Evolutionary conservation across 2,797 vertebrate genomes (phyloP).

Genomic region (Erethizon dorsatum): DNA sequence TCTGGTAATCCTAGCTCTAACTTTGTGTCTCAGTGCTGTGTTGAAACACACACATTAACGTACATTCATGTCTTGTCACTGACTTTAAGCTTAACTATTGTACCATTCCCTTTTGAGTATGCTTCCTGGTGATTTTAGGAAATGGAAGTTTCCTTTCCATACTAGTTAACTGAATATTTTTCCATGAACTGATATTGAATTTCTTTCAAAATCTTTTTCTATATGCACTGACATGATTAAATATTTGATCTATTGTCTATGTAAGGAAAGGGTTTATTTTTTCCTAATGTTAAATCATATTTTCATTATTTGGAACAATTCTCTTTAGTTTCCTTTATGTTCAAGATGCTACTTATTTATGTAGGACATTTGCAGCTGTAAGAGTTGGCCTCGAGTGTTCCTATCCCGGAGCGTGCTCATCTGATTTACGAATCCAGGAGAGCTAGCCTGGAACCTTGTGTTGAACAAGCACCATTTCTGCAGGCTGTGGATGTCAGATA

Average conservation of each 20-base stretch:
- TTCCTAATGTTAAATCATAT: not conserved
- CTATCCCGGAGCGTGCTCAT: not conserved
- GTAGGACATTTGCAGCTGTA: not conserved
- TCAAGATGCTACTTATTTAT: not conserved
- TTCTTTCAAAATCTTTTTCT: slow-evolving; percentile 16
- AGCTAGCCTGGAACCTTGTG: not conserved
- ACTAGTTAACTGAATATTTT: not conserved
- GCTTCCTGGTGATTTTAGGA: not conserved
- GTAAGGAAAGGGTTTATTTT: not conserved
- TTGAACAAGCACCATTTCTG: not conserved
- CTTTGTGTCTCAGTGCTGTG: not conserved
- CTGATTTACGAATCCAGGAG: not conserved
- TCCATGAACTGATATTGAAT: not conserved
- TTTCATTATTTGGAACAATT: not conserved
- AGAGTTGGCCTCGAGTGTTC: not conserved
- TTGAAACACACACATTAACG: not conserved
- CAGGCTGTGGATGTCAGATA: not conserved
- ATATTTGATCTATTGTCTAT: not conserved
- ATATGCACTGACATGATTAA: not conserved
- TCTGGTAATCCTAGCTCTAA: not conserved
- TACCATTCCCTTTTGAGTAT: not conserved
- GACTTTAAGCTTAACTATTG: not conserved
- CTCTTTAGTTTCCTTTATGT: not conserved
- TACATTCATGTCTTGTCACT: not conserved
- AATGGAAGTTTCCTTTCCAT: not conserved